phyloP scores from a whole-genome alignment of 2,113 vertebrate species.

The Eretmochelys imbricata region DNA sequence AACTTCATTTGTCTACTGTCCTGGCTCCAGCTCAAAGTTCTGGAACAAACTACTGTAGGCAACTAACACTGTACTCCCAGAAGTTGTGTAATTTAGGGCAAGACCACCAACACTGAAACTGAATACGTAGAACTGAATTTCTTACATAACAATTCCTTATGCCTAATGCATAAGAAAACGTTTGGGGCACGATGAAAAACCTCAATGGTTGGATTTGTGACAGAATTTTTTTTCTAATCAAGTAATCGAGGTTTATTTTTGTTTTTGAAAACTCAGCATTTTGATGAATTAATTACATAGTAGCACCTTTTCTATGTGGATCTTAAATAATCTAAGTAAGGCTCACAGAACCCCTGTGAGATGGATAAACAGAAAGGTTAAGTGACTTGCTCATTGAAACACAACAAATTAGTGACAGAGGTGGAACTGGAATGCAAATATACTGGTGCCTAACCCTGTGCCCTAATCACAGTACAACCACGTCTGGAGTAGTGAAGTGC shows the following conservation, averaged over 20 bases:
- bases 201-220: slow-evolving; percentile 1
- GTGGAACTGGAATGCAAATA: accelerated
- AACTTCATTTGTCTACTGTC: background rate
- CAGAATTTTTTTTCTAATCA: slow-evolving; percentile 36
- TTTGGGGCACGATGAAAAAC: background rate
- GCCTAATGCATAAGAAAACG: background rate
- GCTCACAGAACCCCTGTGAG: background rate
- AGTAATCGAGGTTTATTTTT: background rate
- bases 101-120: background rate
- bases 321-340: background rate
- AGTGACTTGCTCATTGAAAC: background rate
- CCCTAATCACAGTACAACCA: background rate
- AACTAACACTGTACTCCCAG: accelerated
- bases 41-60: background rate
- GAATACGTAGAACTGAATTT: background rate
- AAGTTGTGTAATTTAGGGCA: background rate
- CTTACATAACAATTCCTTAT: accelerated
- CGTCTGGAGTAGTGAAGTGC: background rate
- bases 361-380: background rate
- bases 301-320: background rate
- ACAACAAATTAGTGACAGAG: accelerated
- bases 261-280: background rate
- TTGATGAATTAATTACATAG: background rate
- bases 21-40: background rate
- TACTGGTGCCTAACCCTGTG: background rate